Evolutionary conservation across 2,113 vertebrate genomes (phyloP).

Genomic region (Rostratula benghalensis): DNA sequence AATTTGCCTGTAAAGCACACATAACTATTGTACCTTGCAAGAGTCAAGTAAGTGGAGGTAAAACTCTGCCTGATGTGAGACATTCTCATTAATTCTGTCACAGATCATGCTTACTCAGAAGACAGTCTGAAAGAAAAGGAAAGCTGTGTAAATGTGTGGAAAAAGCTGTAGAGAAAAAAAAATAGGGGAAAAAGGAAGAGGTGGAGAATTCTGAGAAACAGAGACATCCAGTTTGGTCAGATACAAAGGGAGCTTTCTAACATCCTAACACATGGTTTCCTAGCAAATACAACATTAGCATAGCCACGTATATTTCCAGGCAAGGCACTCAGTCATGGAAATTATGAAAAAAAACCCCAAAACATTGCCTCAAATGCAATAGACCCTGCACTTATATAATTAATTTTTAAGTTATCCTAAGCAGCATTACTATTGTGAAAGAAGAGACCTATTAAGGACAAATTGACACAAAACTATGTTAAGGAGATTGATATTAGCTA

Average conservation of each 20-base stretch:
- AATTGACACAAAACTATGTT: neutral
- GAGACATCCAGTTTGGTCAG: neutral
- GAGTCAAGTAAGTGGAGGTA: neutral
- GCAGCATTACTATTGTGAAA: neutral
- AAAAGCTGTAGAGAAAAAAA: neutral
- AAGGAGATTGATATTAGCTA: neutral
- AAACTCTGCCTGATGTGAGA: neutral
- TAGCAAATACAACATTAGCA: neutral
- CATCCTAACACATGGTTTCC: neutral
- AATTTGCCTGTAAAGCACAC: neutral
- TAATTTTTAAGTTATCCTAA: neutral
- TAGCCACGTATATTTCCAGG: neutral
- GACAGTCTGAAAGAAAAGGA: neutral
- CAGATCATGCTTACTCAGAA: neutral
- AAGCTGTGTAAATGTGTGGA: neutral
- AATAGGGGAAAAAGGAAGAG: neutral
- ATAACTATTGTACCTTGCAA: accelerated
- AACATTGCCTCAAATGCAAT: neutral
- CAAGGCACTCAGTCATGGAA: neutral
- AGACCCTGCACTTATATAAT: neutral
- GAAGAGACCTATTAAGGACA: neutral
- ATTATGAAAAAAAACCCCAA: neutral
- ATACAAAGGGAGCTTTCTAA: slow-evolving; percentile 21
- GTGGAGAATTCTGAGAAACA: slow-evolving; percentile 2
- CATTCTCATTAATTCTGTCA: neutral